phyloP scores from a whole-genome alignment of 2,888 invertebrate genomes.

The Augochlorella aurata region DNA sequence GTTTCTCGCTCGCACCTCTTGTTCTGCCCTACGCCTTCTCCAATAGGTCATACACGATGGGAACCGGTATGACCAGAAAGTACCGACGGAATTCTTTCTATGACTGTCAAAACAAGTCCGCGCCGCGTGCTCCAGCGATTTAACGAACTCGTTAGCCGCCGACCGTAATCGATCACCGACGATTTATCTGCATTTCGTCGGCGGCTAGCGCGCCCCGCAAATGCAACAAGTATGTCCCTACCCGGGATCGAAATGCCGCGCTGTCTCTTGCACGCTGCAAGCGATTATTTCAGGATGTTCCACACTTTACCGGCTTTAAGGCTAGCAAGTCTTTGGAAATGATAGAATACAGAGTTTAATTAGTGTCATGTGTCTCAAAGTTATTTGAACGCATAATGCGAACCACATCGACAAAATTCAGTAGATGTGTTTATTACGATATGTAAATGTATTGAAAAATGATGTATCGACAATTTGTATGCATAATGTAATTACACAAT shows the following conservation, averaged over 20 bases:
- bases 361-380: too few relatives aligned
- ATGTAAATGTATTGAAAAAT: too few relatives aligned
- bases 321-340: not conserved
- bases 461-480: too few relatives aligned
- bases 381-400: too few relatives aligned
- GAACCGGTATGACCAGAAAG: conserved; percentile 66
- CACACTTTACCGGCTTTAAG: too few relatives aligned
- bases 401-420: too few relatives aligned
- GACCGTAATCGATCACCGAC: conserved; percentile 34
- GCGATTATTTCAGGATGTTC: too few relatives aligned
- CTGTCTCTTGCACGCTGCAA: not conserved
- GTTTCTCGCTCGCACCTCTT: conserved; percentile 20
- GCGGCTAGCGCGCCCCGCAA: not conserved
- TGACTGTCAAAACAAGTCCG: conserved; percentile 59
- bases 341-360: not conserved
- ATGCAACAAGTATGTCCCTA: not conserved
- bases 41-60: conserved; percentile 40
- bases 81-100: conserved; percentile 58
- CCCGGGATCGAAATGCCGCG: not conserved
- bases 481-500: too few relatives aligned
- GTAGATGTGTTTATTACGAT: too few relatives aligned
- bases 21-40: conserved; percentile 52
- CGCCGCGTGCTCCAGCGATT: conserved; percentile 15
- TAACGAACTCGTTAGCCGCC: conserved; percentile 34
- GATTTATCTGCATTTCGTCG: conserved; percentile 19